phyloP scores from a whole-genome alignment of 1,140 invertebrate species.

The Neelides sp. region DNA sequence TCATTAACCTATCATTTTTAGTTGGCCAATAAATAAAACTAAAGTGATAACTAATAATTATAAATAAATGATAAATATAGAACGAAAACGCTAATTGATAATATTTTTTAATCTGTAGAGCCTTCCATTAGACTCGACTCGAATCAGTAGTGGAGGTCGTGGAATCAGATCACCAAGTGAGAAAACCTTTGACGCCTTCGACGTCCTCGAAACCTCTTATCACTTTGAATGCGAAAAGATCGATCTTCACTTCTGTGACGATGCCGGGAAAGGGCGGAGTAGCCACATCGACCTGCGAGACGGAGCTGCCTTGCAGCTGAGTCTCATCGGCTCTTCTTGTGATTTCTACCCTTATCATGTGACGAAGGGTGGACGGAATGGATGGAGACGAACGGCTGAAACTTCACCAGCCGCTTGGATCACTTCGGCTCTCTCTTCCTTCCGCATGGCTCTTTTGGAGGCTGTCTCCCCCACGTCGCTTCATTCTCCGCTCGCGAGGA shows the following conservation, averaged over 20 bases:
- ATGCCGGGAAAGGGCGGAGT: slow-evolving; percentile 72
- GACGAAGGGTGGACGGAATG: slow-evolving; percentile 66
- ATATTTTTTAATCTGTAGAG: too few relatives aligned
- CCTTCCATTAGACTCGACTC: too few relatives aligned
- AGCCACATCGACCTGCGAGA: slow-evolving; percentile 67
- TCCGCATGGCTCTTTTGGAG: slow-evolving; percentile 41
- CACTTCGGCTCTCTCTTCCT: slow-evolving; percentile 52
- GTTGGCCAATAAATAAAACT: too few relatives aligned
- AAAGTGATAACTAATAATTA: too few relatives aligned
- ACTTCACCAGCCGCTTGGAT: slow-evolving; percentile 59
- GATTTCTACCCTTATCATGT: slow-evolving; percentile 96
- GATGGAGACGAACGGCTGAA: slow-evolving; percentile 63
- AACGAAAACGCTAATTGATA: too few relatives aligned
- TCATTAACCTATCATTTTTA: too few relatives aligned
- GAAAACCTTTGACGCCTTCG: slow-evolving; percentile 71
- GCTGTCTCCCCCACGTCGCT: slow-evolving; percentile 17
- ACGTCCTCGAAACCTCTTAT: slow-evolving; percentile 94
- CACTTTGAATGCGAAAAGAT: slow-evolving; percentile 88
- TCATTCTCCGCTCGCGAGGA: slow-evolving; percentile 21
- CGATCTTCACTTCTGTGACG: slow-evolving; percentile 94
- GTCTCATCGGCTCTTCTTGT: slow-evolving; percentile 40
- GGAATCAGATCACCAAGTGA: slow-evolving; percentile 44
- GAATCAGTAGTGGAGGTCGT: too few relatives aligned
- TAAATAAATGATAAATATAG: too few relatives aligned
- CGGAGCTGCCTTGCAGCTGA: slow-evolving; percentile 88